Evolutionary conservation across 2,888 invertebrate species (phyloP).

Genomic region (Dione juno): DNA sequence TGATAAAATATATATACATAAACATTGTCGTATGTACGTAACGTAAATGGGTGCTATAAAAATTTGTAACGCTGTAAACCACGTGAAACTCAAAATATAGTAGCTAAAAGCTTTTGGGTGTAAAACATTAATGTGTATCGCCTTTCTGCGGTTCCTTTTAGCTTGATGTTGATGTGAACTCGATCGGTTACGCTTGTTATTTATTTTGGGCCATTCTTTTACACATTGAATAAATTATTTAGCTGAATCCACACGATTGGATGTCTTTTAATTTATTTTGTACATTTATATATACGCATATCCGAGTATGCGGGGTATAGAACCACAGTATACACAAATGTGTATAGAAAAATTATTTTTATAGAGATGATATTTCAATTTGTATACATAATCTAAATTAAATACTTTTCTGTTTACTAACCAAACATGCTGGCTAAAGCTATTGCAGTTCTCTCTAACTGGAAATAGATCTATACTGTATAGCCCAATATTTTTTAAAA

Average conservation of each 20-base stretch:
- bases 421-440: too few relatives aligned
- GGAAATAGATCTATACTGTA: too few relatives aligned
- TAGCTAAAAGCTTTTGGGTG: conserved; percentile 75
- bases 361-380: too few relatives aligned
- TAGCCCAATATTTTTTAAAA: too few relatives aligned
- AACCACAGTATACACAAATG: too few relatives aligned
- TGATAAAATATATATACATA: conserved; percentile 21
- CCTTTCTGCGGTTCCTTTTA: conserved; percentile 60
- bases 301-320: neutral
- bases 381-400: too few relatives aligned
- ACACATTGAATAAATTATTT: conserved; percentile 3
- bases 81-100: conserved; percentile 62
- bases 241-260: conserved; percentile 4
- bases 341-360: too few relatives aligned
- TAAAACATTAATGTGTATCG: conserved; percentile 70
- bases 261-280: neutral
- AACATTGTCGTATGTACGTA: conserved; percentile 50
- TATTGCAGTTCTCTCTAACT: too few relatives aligned
- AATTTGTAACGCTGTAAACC: conserved; percentile 52
- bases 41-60: conserved; percentile 49
- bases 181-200: conserved; percentile 53
- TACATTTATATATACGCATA: neutral
- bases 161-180: conserved; percentile 53
- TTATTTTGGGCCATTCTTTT: conserved; percentile 43
- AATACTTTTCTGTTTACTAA: too few relatives aligned